Conservation (phyloP, 2,888 invertebrate species). For the Branchinecta sandiegonensis region DNA sequence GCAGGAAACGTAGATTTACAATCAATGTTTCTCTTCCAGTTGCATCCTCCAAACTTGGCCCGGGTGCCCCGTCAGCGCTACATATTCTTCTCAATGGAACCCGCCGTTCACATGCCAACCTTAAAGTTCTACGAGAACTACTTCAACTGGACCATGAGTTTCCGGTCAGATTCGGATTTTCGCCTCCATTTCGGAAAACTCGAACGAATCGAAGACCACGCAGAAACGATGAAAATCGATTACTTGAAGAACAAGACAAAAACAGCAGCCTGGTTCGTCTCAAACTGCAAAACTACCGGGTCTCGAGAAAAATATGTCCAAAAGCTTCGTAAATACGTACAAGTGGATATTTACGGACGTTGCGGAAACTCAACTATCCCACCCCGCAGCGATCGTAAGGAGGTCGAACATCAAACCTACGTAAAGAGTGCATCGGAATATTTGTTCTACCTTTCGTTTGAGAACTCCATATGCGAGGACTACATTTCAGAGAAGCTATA, state of each 20-base stretch:
- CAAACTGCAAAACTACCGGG: conserved; percentile 87
- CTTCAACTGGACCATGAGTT: conserved; percentile 30
- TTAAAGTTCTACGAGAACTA: background rate
- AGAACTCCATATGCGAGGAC: conserved; percentile 90
- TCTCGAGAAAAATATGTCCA: conserved; percentile 71
- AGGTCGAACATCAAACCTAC: conserved; percentile 59
- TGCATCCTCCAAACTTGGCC: background rate
- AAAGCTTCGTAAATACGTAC: conserved; percentile 67
- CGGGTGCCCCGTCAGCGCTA: conserved; percentile 19
- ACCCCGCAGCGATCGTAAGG: conserved; percentile 55
- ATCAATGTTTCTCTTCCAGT: too few relatives aligned
- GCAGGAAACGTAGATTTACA: too few relatives aligned
- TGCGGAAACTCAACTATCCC: conserved; percentile 49
- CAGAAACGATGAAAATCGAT: background rate
- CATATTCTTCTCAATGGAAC: conserved; percentile 20
- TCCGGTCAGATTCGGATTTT: conserved; percentile 27
- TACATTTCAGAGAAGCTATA: conserved; percentile 96
- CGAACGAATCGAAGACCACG: background rate
- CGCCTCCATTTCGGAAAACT: conserved; percentile 21
- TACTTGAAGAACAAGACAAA: conserved; percentile 22
- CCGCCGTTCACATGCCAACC: conserved; percentile 14
- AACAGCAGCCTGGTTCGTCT: conserved; percentile 83
- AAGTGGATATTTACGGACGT: conserved; percentile 78
- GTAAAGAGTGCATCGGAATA: conserved; percentile 80
- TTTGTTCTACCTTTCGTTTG: conserved; percentile 92